phyloP scores from a whole-genome alignment of 2,888 invertebrate species.

The Cistogaster globosa region DNA sequence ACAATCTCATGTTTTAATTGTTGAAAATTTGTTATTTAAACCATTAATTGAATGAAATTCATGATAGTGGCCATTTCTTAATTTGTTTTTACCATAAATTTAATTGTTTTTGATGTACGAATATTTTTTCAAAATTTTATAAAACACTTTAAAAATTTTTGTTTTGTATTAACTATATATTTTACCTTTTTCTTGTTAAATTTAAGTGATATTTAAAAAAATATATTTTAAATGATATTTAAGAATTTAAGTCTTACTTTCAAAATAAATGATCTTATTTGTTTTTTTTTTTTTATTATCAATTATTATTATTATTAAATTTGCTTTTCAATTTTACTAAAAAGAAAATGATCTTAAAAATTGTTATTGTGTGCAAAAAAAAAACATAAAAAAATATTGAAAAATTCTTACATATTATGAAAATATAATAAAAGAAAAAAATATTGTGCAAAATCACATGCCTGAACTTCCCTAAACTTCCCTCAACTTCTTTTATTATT shows the following conservation, averaged over 20 bases:
- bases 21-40: slow-evolving; percentile 65
- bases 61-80: slow-evolving; percentile 80
- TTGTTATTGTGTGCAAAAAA: slow-evolving; percentile 66
- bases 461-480: slow-evolving; percentile 74
- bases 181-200: slow-evolving; percentile 60
- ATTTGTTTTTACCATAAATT: slow-evolving; percentile 43
- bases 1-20: slow-evolving; percentile 46
- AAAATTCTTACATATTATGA: slow-evolving; percentile 47
- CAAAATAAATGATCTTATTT: slow-evolving; percentile 54
- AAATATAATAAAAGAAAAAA: slow-evolving; percentile 34
- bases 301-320: slow-evolving; percentile 37
- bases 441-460: slow-evolving; percentile 73
- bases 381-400: slow-evolving; percentile 27
- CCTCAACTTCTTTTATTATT: slow-evolving; percentile 57
- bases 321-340: slow-evolving; percentile 68
- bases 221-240: slow-evolving; percentile 59
- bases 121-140: slow-evolving; percentile 6
- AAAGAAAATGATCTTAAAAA: slow-evolving; percentile 54
- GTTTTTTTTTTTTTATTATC: slow-evolving; percentile 14
- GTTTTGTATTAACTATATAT: slow-evolving; percentile 48
- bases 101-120: slow-evolving; percentile 35
- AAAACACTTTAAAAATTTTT: slow-evolving; percentile 30
- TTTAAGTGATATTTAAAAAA: slow-evolving; percentile 68
- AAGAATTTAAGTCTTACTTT: slow-evolving; percentile 65
- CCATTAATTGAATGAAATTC: slow-evolving; percentile 82